These are phyloP conservation scores for Venusia cambrica DNA, from an alignment of 2,888 invertebrate genomes.

Conservation along the genomic window DNA sequence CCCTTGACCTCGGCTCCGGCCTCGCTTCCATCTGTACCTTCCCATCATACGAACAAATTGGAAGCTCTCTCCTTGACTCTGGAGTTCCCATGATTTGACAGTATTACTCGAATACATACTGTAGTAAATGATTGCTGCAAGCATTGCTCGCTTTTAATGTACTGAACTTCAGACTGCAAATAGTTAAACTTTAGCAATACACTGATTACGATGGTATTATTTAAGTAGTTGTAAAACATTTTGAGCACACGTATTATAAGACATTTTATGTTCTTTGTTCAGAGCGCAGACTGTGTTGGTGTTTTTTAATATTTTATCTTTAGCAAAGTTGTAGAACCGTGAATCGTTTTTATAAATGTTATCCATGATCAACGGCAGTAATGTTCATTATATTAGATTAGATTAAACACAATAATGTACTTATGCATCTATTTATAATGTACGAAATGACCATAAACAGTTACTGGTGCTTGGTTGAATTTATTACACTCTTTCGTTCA, in stretches of 20 bases:
- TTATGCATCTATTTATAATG: too few species aligned
- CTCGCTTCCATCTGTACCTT: constrained; percentile 20
- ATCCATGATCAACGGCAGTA: too few species aligned
- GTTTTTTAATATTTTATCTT: too few species aligned
- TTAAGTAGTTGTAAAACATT: constrained; percentile 9
- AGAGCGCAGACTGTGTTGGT: too few species aligned
- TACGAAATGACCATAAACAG: constrained; percentile 5
- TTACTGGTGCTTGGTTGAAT: constrained; percentile 21
- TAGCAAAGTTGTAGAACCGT: too few species aligned
- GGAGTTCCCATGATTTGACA: constrained; percentile 14
- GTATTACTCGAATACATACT: not conserved
- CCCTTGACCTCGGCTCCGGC: constrained; percentile 14
- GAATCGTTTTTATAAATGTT: too few species aligned
- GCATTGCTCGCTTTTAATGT: constrained; percentile 12
- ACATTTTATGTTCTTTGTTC: too few species aligned
- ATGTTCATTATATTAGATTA: too few species aligned
- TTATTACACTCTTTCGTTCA: too few species aligned
- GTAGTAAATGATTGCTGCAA: constrained; percentile 1
- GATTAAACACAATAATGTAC: too few species aligned
- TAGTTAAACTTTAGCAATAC: constrained; percentile 17
- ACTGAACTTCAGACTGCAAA: constrained; percentile 23
- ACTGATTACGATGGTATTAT: constrained; percentile 17
- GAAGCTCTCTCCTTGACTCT: constrained; percentile 13
- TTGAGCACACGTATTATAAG: constrained; percentile 11
- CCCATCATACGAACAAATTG: constrained; percentile 6